phyloP scores from a whole-genome alignment of 2,113 vertebrate species.

The Murina feae region DNA sequence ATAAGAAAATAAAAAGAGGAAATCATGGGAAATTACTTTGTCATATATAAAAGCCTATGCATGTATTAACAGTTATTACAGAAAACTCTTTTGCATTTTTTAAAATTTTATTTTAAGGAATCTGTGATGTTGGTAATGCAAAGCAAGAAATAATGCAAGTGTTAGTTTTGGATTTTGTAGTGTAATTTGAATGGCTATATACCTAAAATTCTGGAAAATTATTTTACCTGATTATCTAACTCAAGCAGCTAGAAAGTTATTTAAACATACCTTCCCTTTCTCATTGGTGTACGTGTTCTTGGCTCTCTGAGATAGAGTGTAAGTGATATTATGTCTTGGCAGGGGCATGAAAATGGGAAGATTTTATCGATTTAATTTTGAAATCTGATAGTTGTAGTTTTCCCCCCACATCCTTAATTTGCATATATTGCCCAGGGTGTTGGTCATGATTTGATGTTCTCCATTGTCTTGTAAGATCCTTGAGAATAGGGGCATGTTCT shows the following conservation, averaged over 20 bases:
- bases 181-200: neutral
- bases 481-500: rapidly evolving
- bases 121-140: neutral
- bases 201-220: neutral
- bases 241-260: neutral
- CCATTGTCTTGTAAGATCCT: neutral
- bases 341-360: neutral
- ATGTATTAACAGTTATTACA: neutral
- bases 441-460: neutral
- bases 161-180: neutral
- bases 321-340: neutral
- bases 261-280: neutral
- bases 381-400: neutral
- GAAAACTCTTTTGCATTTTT: neutral
- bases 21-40: neutral
- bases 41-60: neutral
- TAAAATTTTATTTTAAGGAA: neutral
- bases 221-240: neutral
- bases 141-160: conserved; percentile 3
- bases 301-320: neutral
- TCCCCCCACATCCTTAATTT: neutral
- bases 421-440: neutral
- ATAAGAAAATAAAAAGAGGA: neutral
- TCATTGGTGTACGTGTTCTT: neutral
- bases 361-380: neutral